A percentile compares a stretch with the other conserved stretches of the same genome.
Conservation (phyloP, 1,140 invertebrate species). For the Drosophila ambigua region DNA sequence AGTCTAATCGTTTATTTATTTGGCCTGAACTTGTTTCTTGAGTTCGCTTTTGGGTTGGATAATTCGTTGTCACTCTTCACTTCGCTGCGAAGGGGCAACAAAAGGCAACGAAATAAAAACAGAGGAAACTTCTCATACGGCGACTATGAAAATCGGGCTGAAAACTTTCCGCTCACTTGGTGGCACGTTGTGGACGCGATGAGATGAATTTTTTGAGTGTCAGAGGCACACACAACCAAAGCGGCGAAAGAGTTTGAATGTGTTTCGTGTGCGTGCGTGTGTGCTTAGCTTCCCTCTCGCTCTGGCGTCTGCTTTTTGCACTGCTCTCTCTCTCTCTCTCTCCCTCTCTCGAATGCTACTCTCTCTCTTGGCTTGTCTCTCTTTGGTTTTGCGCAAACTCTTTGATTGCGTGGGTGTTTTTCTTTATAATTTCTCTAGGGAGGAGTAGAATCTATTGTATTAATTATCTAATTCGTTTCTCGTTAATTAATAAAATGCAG, state of each 20-base stretch:
- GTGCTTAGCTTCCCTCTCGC: slow-evolving; percentile 5
- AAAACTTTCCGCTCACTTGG: slow-evolving; percentile 77
- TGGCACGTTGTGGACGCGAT: slow-evolving; percentile 76
- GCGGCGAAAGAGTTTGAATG: slow-evolving; percentile 39
- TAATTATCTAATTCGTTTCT: slow-evolving; percentile 28
- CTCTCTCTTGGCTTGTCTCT: slow-evolving; percentile 21
- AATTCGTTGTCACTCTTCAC: slow-evolving; percentile 35
- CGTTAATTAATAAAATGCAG: slow-evolving; percentile 21
- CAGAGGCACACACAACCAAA: slow-evolving; percentile 46
- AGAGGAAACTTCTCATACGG: slow-evolving; percentile 41
- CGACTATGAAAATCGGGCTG: no score
- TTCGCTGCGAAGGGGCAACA: slow-evolving; percentile 45
- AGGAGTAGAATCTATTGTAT: slow-evolving; percentile 1
- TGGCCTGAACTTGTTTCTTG: no score
- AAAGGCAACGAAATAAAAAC: slow-evolving; percentile 62
- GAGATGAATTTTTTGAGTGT: slow-evolving; percentile 76
- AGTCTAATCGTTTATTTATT: slow-evolving; percentile 13
- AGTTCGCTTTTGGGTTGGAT: slow-evolving; percentile 3
- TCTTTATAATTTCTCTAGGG: slow-evolving; percentile 2
- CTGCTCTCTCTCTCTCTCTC: no score
- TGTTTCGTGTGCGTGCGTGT: no score
- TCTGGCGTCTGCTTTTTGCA: neutral
- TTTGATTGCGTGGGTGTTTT: slow-evolving; percentile 23
- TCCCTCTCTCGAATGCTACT: neutral
- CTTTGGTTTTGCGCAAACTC: slow-evolving; percentile 42